These are phyloP conservation scores for Heliocidaris tuberculata DNA, from an alignment of 35 echinoderm and acorn worm species.

Conservation along the genomic window DNA sequence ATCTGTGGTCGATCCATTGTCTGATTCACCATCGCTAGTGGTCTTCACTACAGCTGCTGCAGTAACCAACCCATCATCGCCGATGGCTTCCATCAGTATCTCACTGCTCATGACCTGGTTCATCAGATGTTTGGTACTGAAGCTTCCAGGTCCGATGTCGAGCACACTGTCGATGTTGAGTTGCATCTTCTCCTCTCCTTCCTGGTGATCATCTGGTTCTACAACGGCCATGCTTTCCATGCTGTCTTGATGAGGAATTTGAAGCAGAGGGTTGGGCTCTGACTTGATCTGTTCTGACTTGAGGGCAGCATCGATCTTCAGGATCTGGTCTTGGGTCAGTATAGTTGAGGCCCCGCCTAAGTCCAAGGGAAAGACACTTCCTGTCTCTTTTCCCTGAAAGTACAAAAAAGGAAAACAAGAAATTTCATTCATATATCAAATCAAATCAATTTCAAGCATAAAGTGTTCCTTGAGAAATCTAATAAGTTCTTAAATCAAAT, in stretches of 20 bases:
- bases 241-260: slow-evolving; percentile 3
- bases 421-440: too few relatives aligned
- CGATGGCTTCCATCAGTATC: slow-evolving; percentile 43
- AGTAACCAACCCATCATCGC: slow-evolving; percentile 50
- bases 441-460: too few relatives aligned
- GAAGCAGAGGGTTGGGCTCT: background rate
- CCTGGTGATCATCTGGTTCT: background rate
- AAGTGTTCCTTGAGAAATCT: too few relatives aligned
- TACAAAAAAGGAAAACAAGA: background rate
- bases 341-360: slow-evolving; percentile 41
- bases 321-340: slow-evolving; percentile 53
- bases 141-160: slow-evolving; percentile 52
- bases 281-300: slow-evolving; percentile 23
- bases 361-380: slow-evolving; percentile 6
- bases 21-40: slow-evolving; percentile 47
- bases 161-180: slow-evolving; percentile 43
- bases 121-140: slow-evolving; percentile 48
- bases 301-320: slow-evolving; percentile 48
- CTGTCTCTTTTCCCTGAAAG: slow-evolving; percentile 46
- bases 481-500: background rate
- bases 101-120: slow-evolving; percentile 65
- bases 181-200: background rate
- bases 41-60: slow-evolving; percentile 37
- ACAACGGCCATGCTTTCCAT: background rate
- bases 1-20: background rate